Evolutionary conservation across 2,888 invertebrate species (phyloP).

Genomic region (Megalurothrips usitatus): DNA sequence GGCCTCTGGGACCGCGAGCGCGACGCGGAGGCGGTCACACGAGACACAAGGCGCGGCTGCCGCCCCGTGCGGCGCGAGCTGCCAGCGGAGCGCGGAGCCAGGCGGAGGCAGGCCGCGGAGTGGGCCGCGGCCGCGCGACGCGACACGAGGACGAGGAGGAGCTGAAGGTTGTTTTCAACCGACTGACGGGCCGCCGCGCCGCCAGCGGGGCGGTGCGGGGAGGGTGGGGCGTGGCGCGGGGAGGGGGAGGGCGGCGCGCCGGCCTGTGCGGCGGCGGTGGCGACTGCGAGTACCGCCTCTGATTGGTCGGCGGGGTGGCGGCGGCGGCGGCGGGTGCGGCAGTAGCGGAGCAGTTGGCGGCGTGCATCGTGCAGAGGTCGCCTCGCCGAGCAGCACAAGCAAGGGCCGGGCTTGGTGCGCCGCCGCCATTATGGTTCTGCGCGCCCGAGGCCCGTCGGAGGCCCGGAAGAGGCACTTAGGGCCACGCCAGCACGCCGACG

Average conservation of each 20-base stretch:
- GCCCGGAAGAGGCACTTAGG: too few species aligned
- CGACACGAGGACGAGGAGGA: constrained; percentile 24
- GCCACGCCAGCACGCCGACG: too few species aligned
- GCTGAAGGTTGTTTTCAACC: constrained; percentile 26
- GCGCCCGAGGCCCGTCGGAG: too few species aligned
- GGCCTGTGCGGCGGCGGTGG: background rate
- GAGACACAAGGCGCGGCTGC: too few species aligned
- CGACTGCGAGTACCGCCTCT: constrained; percentile 22
- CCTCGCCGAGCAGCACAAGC: background rate
- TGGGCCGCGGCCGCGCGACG: constrained; percentile 44
- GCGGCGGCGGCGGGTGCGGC: constrained; percentile 15
- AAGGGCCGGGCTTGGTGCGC: background rate
- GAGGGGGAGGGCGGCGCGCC: constrained; percentile 20
- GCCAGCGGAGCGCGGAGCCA: constrained; percentile 40
- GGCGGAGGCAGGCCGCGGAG: constrained; percentile 48
- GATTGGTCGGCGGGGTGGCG: constrained; percentile 16
- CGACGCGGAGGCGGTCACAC: background rate
- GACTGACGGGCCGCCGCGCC: background rate
- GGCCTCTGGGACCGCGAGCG: background rate
- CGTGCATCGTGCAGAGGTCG: constrained; percentile 30
- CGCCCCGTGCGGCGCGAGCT: too few species aligned
- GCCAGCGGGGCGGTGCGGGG: constrained; percentile 25
- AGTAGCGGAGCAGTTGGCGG: constrained; percentile 33
- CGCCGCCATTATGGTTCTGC: too few species aligned
- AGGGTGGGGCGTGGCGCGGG: constrained; percentile 21